Base-by-base conservation (phyloP, 2,888 invertebrate genomes). In the Eremobia ochroleuca region DNA sequence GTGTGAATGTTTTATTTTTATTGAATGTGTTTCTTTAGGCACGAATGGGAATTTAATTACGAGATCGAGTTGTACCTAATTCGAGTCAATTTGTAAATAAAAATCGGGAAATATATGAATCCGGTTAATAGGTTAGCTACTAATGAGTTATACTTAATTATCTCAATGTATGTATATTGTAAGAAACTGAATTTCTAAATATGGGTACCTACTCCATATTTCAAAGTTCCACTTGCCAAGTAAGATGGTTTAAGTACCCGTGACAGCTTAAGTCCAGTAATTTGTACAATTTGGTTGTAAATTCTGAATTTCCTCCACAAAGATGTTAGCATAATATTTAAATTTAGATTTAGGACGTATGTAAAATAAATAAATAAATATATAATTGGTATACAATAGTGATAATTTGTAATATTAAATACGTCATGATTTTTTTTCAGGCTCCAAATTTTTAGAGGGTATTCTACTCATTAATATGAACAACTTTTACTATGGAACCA, bases 1-100 rank as follows among this genome's bases (percentile, higher is more conserved):
- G 62, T 72, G 76, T 74, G 58, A 83, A 85, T n/a, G n/a, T n/a
- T n/a, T n/a, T n/a, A n/a, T 69, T 75, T 70, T 84, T 71, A 81
- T 81, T 81, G 66, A 77, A 73, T 49, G 40, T 58, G 21, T 37
- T 70, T 81, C 61, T 69, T 62, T 4, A 6, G 58, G 18, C 4
- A 11, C 8, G 13, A 62, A 43, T 25, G 40, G 59, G 28, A 13
- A 58, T 70, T 76, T 66, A 46, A 66, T 70, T 69, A 49, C 0
- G 65, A 40, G 43, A 9, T 8, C 59, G 43, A 55, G 25, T 66
- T 43, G 5, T 34, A 1, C 18, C 11, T n/a, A 67, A 49, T 67
- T 37, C 15, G 13, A 31, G 31, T 4, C 8, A 46, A 46, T 66
- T 66, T 31, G 28, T 28, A 0, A 1, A 18, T 9, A 43, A 31